Conservation (phyloP, 1,140 invertebrate genomes). For the Nebria ingens region DNA sequence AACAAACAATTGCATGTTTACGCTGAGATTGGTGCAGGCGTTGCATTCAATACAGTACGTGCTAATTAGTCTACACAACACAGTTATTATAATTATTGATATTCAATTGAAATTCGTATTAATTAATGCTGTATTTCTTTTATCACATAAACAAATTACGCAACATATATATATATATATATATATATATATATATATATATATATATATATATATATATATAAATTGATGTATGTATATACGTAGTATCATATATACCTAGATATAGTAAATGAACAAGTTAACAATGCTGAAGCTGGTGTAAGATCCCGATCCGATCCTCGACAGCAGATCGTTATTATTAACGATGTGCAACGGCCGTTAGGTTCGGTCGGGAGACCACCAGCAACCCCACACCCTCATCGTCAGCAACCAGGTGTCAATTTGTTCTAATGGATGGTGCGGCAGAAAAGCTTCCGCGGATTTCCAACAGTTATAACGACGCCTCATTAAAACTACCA, state of each 20-base stretch:
- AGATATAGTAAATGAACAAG: background rate
- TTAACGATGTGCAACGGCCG: conserved; percentile 15
- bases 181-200: conserved; percentile 1
- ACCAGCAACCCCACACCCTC: background rate
- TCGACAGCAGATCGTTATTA: conserved; percentile 15
- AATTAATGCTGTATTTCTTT: too few relatives aligned
- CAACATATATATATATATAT: too few relatives aligned
- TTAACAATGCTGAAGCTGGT: too few relatives aligned
- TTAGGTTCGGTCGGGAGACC: background rate
- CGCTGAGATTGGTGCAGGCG: too few relatives aligned
- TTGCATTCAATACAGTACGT: too few relatives aligned
- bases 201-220: background rate
- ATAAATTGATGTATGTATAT: background rate
- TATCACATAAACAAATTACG: too few relatives aligned
- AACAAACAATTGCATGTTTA: too few relatives aligned
- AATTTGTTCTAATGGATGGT: conserved; percentile 35
- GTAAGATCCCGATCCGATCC: background rate
- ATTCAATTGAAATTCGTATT: too few relatives aligned
- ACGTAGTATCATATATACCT: background rate
- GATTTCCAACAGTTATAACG: conserved; percentile 27
- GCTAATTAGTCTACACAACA: too few relatives aligned
- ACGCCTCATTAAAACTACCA: conserved; percentile 31
- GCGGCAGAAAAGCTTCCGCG: conserved; percentile 22
- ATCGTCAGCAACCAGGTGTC: conserved; percentile 26
- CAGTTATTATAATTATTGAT: too few relatives aligned